Base-by-base conservation (phyloP, 2,113 vertebrate species). In the Hemicordylus capensis region DNA sequence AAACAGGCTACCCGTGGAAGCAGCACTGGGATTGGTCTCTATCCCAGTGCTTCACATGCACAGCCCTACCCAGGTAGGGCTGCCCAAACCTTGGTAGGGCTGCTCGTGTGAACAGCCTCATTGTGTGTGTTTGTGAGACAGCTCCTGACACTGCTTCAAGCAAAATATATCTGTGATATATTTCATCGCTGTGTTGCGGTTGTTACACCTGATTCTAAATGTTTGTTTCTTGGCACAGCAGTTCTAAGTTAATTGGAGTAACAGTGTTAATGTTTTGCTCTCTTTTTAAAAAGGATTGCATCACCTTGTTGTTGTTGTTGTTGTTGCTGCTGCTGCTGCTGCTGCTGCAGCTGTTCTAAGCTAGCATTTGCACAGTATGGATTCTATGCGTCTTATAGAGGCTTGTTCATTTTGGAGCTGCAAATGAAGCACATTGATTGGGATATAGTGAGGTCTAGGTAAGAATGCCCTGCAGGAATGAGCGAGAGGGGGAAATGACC, bases 391-490 rank as follows among this genome's bases (percentile, higher is more conserved):
- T 64, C 7, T 2, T 6, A 3, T 28, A 31, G 84, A 42, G 88
- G 69, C 82, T 89, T 90, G 61, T 88, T 91, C 88, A 70, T 80
- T 90, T 59, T 88, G 42, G 63, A 89, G 58, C 39, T 15, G 80
- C 78, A 90, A 89, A 51, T 87, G 93, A 91, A 88, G 83, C 28
- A n/a, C 70, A 88, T 37, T 75, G 39, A 75, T 85, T 84, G 83
- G 73, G 81, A 48, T 44, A 37, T 76, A 81, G 83, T 93, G 92
- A 90, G 94, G 81, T 88, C 61, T 63, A 89, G 28, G 78, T 72
- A 93, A 94, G 12, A 51, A 94, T 89, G 77, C 28, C 85, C 59
- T 28, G 28, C 69, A 91, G 59, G 86, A 90, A 89, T 70, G 89
- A 91, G 59, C 59, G 76, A 81, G 76, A n/a, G 15, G 28, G 86